Base-by-base conservation (phyloP, 2,797 vertebrate species). In the Trachurus trachurus region DNA sequence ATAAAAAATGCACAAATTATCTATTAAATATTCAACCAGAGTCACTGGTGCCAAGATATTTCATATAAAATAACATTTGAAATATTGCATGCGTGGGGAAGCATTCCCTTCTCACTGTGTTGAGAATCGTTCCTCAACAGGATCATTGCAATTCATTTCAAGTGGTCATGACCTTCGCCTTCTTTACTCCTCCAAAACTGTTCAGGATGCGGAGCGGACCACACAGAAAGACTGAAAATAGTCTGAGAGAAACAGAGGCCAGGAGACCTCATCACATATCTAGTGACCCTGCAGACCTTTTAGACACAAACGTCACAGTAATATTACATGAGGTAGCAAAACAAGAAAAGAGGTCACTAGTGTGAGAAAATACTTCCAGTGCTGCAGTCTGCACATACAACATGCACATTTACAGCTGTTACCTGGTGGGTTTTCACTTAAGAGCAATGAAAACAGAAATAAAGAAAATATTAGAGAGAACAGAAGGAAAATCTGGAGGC, bases 191-290 rank as follows among this genome's bases (percentile, higher is more conserved):
- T 60, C 21, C 11, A 54, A 21, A 19, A 44, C 13, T 65, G 57
- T 68, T 75, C 13, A 42, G 53, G n/a, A 49, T 34, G 47, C 47
- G 64, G 3, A 39, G 11, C 0, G 8, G 60, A 19, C 1, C 1
- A 17, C n/a, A 19, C 10, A 50, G 29, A 58, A 21, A 15, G 2
- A 49, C 44, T 63, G 53, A 31, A 69, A 76, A 66, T 39, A 65
- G 49, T 54, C 29, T 5, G 6, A 75, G 22, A 58, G 63, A 66
- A 74, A 71, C 26, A 39, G 26, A 9, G 8, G 8, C 26, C 6
- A 13, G 17, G 34, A 1, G 69, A 60, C 65, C 70, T 73, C 52
- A 56, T 72, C 45, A 76, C 56, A 62, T 52, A 58, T 75, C 54
- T 50, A 78, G 49, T 74, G 68, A 73, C 44, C 17, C 60, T 21